A percentile compares a stretch with the other conserved stretches of the same genome.
Evolutionary conservation across 2,797 vertebrate genomes (phyloP).

Genomic region (Sciurus carolinensis): DNA sequence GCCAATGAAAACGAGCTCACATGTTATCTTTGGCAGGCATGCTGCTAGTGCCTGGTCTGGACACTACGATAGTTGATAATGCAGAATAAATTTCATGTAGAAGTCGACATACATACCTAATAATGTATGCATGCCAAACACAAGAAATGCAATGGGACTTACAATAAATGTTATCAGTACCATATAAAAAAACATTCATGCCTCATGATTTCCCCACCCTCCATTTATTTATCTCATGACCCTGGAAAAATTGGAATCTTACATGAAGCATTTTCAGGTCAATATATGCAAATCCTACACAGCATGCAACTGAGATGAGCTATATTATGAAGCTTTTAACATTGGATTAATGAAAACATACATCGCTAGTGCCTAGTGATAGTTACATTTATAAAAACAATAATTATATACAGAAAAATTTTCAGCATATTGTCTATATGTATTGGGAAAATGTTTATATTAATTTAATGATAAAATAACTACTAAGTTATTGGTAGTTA

Average conservation of each 20-base stretch:
- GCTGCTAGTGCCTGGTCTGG: constrained; percentile 66
- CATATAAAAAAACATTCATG: constrained; percentile 71
- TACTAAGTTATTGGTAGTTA: not conserved
- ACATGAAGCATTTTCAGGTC: constrained; percentile 83
- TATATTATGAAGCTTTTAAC: constrained; percentile 82
- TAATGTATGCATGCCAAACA: constrained; percentile 36
- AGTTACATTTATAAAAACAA: constrained; percentile 39
- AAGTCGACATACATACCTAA: constrained; percentile 38
- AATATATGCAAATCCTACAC: constrained; percentile 87
- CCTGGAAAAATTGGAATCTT: constrained; percentile 72
- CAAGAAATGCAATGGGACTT: constrained; percentile 63
- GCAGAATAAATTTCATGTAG: constrained; percentile 68
- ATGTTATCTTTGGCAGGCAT: constrained; percentile 82
- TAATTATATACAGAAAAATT: constrained; percentile 53
- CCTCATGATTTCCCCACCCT: constrained; percentile 1
- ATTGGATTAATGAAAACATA: constrained; percentile 73
- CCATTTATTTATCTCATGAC: constrained; percentile 75
- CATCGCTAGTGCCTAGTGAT: constrained; percentile 42
- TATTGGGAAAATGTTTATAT: constrained; percentile 54
- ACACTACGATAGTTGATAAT: constrained; percentile 14
- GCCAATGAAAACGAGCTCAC: constrained; percentile 78
- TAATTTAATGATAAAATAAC: constrained; percentile 55
- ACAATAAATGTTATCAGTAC: constrained; percentile 54
- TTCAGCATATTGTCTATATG: constrained; percentile 9
- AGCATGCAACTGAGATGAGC: constrained; percentile 76